Evolutionary conservation across 2,113 vertebrate genomes (phyloP).

Genomic region (Pandion haliaetus): DNA sequence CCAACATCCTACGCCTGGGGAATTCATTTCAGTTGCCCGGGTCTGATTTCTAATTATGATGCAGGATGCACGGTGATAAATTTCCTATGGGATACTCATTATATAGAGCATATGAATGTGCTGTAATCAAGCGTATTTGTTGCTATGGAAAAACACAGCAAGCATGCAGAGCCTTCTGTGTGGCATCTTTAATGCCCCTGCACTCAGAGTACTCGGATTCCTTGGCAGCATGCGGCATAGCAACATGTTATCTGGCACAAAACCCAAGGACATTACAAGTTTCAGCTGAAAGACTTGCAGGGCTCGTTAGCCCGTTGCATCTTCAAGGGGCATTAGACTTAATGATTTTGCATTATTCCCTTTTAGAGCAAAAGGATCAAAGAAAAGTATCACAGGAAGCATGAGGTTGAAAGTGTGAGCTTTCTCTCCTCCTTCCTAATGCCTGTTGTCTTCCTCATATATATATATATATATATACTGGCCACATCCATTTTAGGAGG

Average conservation of each 20-base stretch:
- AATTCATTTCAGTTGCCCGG: slow-evolving; percentile 27
- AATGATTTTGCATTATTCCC: background rate
- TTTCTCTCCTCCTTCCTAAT: background rate
- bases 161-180: slow-evolving; percentile 50
- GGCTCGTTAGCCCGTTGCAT: background rate
- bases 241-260: slow-evolving; percentile 18
- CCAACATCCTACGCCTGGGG: background rate
- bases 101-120: slow-evolving; percentile 63
- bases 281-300: background rate
- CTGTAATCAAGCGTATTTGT: slow-evolving; percentile 72
- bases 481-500: background rate
- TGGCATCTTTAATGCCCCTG: slow-evolving; percentile 38
- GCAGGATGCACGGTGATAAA: slow-evolving; percentile 41
- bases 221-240: slow-evolving; percentile 1
- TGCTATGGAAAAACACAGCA: slow-evolving; percentile 68
- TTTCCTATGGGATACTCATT: slow-evolving; percentile 69
- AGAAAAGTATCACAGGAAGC: background rate
- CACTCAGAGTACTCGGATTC: background rate
- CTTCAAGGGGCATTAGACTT: background rate
- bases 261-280: background rate
- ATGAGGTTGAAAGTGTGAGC: background rate
- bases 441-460: background rate
- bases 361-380: background rate
- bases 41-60: slow-evolving; percentile 64
- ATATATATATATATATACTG: background rate